These are phyloP conservation scores for Loris lydekkerianus DNA, from an alignment of 2,797 vertebrate species.

Conservation along the genomic window DNA sequence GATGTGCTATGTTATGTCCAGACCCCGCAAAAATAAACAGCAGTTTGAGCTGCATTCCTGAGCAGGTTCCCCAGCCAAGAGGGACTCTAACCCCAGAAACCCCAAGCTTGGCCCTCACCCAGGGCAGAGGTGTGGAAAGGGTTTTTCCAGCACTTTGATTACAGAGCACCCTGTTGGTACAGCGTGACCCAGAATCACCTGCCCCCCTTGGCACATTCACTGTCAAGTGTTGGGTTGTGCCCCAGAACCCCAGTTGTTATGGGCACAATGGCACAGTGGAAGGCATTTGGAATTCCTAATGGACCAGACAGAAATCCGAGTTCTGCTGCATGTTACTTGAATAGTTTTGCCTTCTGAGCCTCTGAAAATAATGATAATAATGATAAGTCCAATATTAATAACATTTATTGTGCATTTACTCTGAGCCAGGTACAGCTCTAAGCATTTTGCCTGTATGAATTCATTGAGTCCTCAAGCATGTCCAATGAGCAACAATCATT, in stretches of 20 bases:
- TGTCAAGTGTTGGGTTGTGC: background rate
- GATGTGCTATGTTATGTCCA: background rate
- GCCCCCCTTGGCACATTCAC: accelerated
- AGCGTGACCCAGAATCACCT: background rate
- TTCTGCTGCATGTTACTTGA: background rate
- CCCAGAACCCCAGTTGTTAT: background rate
- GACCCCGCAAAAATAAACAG: too few species aligned
- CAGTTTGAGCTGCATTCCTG: background rate
- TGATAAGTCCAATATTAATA: background rate
- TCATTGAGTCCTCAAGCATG: background rate
- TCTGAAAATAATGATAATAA: background rate
- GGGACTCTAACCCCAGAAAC: background rate
- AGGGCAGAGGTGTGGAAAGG: accelerated
- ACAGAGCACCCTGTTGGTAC: background rate
- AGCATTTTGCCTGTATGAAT: background rate
- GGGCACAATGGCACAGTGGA: background rate
- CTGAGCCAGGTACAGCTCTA: background rate
- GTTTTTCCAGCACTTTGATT: background rate
- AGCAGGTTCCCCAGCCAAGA: background rate
- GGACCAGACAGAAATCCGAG: background rate
- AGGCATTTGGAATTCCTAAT: background rate
- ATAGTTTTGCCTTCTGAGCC: background rate
- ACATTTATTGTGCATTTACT: background rate
- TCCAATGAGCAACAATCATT: background rate
- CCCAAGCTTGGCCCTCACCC: background rate